Conservation (phyloP, 2,888 invertebrate species). For the Thera obeliscata region DNA sequence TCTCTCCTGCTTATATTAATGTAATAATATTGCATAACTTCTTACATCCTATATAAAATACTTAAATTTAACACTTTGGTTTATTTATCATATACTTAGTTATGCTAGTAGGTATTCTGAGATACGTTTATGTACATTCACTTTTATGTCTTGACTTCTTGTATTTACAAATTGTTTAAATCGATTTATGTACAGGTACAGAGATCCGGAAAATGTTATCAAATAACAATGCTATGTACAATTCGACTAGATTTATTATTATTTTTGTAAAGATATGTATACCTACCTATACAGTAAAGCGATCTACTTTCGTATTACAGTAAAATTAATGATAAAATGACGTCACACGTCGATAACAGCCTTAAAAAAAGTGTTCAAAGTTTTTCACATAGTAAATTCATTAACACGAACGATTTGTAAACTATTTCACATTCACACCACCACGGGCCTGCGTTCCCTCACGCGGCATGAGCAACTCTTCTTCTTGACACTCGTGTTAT, state of each 20-base stretch:
- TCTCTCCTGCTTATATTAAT: slow-evolving; percentile 52
- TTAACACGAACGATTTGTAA: slow-evolving; percentile 16
- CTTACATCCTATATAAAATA: not conserved
- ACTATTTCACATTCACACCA: slow-evolving; percentile 57
- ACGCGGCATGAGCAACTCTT: slow-evolving; percentile 77
- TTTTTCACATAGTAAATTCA: slow-evolving; percentile 26
- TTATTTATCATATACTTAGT: not conserved
- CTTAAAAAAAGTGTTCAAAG: slow-evolving; percentile 36
- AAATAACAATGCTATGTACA: slow-evolving; percentile 29
- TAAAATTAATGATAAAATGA: slow-evolving; percentile 38
- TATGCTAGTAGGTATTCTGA: slow-evolving; percentile 42
- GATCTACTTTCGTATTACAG: slow-evolving; percentile 21
- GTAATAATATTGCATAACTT: slow-evolving; percentile 15
- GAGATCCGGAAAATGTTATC: slow-evolving; percentile 27
- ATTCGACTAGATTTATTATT: slow-evolving; percentile 14
- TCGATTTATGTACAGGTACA: slow-evolving; percentile 18
- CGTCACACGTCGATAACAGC: slow-evolving; percentile 41
- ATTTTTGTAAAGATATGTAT: slow-evolving; percentile 33
- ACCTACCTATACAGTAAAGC: slow-evolving; percentile 39
- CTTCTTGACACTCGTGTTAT: slow-evolving; percentile 61
- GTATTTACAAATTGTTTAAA: slow-evolving; percentile 38
- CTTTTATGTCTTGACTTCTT: slow-evolving; percentile 42
- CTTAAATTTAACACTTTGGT: not conserved
- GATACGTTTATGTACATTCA: slow-evolving; percentile 64
- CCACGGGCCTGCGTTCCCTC: slow-evolving; percentile 70